Percentiles rank a stretch among this genome's conserved stretches.
Evolutionary conservation across 2,888 invertebrate genomes (phyloP).

Genomic region (Drosophila ustulata): DNA sequence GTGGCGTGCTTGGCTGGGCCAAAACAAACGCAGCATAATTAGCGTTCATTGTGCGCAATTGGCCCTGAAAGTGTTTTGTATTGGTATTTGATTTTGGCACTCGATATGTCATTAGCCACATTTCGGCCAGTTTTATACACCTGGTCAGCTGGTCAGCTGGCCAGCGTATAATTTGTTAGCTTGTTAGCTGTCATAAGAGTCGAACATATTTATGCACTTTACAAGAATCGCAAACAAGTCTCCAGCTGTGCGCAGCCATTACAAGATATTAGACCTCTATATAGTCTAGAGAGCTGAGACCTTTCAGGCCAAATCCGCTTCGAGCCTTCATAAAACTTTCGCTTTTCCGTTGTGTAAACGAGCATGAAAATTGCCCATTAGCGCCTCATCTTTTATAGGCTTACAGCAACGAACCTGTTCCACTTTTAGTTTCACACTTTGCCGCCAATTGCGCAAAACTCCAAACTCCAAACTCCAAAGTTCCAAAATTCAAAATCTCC

Average conservation of each 20-base stretch:
- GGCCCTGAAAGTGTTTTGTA: constrained; percentile 56
- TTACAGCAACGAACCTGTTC: constrained; percentile 53
- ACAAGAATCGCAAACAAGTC: constrained; percentile 63
- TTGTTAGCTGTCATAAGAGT: constrained; percentile 70
- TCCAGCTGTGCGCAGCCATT: constrained; percentile 36
- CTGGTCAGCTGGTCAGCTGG: constrained; percentile 3
- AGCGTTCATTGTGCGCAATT: constrained; percentile 72
- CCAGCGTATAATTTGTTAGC: constrained; percentile 54
- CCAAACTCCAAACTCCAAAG: constrained; percentile 13
- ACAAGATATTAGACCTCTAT: not conserved
- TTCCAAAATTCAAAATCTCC: constrained; percentile 18
- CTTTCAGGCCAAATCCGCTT: constrained; percentile 6
- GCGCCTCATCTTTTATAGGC: constrained; percentile 64
- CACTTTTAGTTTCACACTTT: constrained; percentile 65
- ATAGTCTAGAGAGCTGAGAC: not conserved
- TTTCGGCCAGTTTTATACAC: constrained; percentile 20
- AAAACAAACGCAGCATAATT: constrained; percentile 62
- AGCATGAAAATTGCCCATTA: constrained; percentile 70
- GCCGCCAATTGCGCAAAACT: constrained; percentile 56
- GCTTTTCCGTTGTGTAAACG: constrained; percentile 67
- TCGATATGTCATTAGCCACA: constrained; percentile 66
- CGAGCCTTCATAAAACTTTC: constrained; percentile 60
- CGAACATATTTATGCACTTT: constrained; percentile 77
- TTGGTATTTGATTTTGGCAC: constrained; percentile 56
- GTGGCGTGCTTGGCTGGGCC: constrained; percentile 28